Conservation (phyloP, 1,140 invertebrate genomes). For the Nephila pilipes region DNA sequence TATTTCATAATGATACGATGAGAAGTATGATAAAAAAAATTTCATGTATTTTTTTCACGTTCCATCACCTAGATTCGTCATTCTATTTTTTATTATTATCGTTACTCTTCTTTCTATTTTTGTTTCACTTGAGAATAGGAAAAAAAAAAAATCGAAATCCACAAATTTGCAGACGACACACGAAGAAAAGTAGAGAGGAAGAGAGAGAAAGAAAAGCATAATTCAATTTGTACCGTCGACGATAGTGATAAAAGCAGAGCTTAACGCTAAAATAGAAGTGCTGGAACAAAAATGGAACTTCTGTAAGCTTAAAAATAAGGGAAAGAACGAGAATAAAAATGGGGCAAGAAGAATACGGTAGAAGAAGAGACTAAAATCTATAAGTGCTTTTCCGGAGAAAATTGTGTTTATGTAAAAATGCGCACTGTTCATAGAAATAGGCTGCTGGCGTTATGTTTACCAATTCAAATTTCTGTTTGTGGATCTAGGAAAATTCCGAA, state of each 20-base stretch:
- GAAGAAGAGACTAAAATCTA: not conserved
- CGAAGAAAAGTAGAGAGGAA: not conserved
- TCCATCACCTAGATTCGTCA: slow-evolving; percentile 26
- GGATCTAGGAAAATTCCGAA: not conserved
- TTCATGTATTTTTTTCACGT: slow-evolving; percentile 42
- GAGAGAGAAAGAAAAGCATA: not conserved
- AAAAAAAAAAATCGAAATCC: slow-evolving; percentile 17
- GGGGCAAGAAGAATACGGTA: not conserved
- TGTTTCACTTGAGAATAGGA: not conserved
- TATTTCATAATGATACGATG: slow-evolving; percentile 63
- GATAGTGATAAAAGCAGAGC: not conserved
- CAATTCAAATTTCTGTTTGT: slow-evolving; percentile 51
- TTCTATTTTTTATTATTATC: not conserved
- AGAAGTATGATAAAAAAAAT: not conserved
- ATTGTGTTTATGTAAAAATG: slow-evolving; percentile 46
- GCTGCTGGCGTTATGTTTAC: slow-evolving; percentile 5
- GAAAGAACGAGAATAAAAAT: no score
- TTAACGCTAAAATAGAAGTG: slow-evolving; percentile 23
- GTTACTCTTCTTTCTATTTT: not conserved
- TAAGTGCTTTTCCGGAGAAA: slow-evolving; percentile 2
- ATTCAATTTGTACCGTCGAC: slow-evolving; percentile 49
- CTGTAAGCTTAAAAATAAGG: not conserved
- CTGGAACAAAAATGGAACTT: not conserved
- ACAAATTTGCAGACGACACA: slow-evolving; percentile 49
- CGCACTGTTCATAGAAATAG: not conserved